Conservation (phyloP, 92 coral and sea anemone species). For the Actinernus sp. region DNA sequence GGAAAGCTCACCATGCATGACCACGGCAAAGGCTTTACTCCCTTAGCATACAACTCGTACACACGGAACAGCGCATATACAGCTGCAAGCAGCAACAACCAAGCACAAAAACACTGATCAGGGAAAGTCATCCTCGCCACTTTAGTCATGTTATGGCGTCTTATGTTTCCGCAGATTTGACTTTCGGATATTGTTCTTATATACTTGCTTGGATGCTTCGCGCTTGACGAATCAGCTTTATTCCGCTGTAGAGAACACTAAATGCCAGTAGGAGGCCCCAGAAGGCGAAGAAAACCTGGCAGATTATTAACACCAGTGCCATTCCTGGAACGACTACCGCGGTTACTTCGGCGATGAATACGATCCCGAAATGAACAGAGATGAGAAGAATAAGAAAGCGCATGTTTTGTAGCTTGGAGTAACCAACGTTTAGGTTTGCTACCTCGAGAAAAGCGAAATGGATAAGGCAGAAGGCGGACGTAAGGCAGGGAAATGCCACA, state of each 20-base stretch:
- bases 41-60: too few relatives aligned
- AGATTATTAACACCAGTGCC: conserved; percentile 26
- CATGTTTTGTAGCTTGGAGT: conserved; percentile 25
- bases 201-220: conserved; percentile 1
- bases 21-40: too few relatives aligned
- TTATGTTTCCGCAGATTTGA: too few relatives aligned
- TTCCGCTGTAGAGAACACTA: conserved; percentile 72
- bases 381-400: conserved; percentile 36
- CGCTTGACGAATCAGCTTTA: conserved; percentile 38
- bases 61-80: too few relatives aligned
- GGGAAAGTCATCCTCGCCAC: too few relatives aligned
- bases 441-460: conserved; percentile 70
- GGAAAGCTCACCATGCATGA: too few relatives aligned
- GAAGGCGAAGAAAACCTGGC: conserved; percentile 55
- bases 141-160: too few relatives aligned
- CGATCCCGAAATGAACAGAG: conserved; percentile 51
- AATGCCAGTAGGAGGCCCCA: conserved; percentile 57
- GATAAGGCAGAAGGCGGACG: conserved; percentile 66
- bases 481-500: conserved; percentile 68
- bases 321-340: conserved; percentile 6
- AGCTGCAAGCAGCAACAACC: too few relatives aligned
- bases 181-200: too few relatives aligned
- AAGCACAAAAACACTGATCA: too few relatives aligned
- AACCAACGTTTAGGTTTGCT: conserved; percentile 38
- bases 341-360: conserved; percentile 34